phyloP scores from a whole-genome alignment of 2,888 invertebrate genomes.

The Scaptomyza polygonia region DNA sequence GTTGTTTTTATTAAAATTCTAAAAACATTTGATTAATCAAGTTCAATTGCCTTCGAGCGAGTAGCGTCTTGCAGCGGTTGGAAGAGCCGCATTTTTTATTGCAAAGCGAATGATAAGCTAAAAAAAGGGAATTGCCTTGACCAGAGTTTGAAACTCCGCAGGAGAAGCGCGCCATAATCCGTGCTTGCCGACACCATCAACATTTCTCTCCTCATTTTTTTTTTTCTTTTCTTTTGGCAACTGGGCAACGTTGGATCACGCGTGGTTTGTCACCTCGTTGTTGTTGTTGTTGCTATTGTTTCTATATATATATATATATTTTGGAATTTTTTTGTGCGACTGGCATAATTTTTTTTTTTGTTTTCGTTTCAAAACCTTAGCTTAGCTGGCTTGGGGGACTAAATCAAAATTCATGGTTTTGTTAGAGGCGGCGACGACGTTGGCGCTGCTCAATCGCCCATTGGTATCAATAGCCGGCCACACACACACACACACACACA shows the following conservation, averaged over 20 bases:
- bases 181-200: conserved; percentile 62
- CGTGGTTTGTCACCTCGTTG: conserved; percentile 74
- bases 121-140: neutral
- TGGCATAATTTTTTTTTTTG: conserved; percentile 22
- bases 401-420: conserved; percentile 83
- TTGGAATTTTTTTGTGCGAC: conserved; percentile 19
- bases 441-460: conserved; percentile 52
- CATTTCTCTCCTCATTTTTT: neutral
- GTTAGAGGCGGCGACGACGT: conserved; percentile 47
- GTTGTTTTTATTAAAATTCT: no score
- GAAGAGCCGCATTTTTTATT: conserved; percentile 17
- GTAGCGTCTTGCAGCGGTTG: conserved; percentile 23
- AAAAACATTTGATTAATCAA: no score
- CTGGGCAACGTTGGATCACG: conserved; percentile 44
- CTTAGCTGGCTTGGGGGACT: conserved; percentile 48
- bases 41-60: neutral
- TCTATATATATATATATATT: conserved; percentile 17
- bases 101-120: neutral
- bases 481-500: conserved; percentile 17
- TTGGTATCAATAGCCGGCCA: conserved; percentile 66
- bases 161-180: conserved; percentile 72
- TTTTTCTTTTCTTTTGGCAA: neutral
- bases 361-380: conserved; percentile 5
- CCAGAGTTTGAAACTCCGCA: conserved; percentile 40
- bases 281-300: conserved; percentile 48